Evolutionary conservation across 23 tunicate species (phyloP).

Genomic region (Halocynthia roretzi): DNA sequence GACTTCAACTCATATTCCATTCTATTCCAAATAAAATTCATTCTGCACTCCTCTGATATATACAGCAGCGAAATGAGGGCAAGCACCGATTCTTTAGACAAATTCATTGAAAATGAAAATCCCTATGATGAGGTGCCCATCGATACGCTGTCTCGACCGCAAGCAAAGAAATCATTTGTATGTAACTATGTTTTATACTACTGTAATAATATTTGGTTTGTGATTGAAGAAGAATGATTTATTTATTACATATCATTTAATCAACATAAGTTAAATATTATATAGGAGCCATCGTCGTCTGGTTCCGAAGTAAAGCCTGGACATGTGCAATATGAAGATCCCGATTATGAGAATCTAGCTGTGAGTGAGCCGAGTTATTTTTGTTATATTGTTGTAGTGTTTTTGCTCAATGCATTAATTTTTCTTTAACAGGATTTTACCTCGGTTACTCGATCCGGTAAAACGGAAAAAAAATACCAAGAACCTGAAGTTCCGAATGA

Average conservation of each 20-base stretch:
- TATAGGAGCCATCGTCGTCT: not conserved
- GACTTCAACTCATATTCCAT: too few species aligned
- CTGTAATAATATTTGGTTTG: not conserved
- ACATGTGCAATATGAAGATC: conserved; percentile 42
- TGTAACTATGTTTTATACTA: not conserved
- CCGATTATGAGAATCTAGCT: conserved; percentile 66
- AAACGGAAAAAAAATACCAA: too few species aligned
- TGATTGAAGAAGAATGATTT: not conserved
- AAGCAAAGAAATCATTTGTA: not conserved
- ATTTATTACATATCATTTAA: not conserved
- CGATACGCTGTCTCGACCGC: conserved; percentile 24
- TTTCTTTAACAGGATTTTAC: not conserved
- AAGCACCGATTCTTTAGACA: conserved; percentile 74
- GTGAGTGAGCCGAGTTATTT: conserved; percentile 9
- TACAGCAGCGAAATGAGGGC: conserved; percentile 65
- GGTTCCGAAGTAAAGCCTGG: not conserved
- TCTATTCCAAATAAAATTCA: too few species aligned
- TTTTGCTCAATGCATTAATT: conserved; percentile 14
- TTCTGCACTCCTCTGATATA: not conserved
- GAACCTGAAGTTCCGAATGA: too few species aligned
- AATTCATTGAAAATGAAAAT: conserved; percentile 94
- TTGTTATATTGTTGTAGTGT: not conserved
- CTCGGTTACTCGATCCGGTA: not conserved
- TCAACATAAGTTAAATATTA: not conserved
- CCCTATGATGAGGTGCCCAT: conserved; percentile 89